Evolutionary conservation across 2,113 vertebrate species (phyloP).

Genomic region (Onychostruthus taczanowskii): DNA sequence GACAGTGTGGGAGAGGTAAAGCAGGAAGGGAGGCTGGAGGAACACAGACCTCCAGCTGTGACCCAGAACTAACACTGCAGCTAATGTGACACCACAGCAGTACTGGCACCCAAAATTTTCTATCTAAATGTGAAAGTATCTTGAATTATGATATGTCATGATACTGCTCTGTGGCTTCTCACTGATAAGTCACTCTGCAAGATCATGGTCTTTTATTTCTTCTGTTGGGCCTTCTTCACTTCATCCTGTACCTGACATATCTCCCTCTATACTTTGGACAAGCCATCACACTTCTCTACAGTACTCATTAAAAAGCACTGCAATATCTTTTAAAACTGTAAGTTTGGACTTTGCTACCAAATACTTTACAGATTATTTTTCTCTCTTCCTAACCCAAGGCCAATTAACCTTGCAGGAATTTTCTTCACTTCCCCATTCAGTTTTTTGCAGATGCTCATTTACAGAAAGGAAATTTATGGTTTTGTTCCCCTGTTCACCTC

Average conservation of each 20-base stretch:
- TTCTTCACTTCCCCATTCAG: not conserved
- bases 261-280: not conserved
- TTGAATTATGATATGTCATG: not conserved
- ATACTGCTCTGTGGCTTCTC: not conserved
- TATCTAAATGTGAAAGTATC: not conserved
- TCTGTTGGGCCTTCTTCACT: not conserved
- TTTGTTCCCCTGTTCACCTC: not conserved
- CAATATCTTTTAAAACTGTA: not conserved
- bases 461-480: not conserved
- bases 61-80: not conserved
- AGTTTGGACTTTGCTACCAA: not conserved
- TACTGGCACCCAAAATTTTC: not conserved
- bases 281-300: not conserved
- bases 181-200: not conserved
- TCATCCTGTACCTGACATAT: not conserved
- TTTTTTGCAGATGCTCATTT: not conserved
- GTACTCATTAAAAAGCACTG: not conserved
- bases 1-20: not conserved
- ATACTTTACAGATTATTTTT: not conserved
- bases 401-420: not conserved
- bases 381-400: not conserved
- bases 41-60: fast-evolving
- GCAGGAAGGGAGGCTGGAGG: not conserved
- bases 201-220: not conserved
- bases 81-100: not conserved